Evolutionary conservation across 2,797 vertebrate species (phyloP).

Genomic region (Squalus acanthias): DNA sequence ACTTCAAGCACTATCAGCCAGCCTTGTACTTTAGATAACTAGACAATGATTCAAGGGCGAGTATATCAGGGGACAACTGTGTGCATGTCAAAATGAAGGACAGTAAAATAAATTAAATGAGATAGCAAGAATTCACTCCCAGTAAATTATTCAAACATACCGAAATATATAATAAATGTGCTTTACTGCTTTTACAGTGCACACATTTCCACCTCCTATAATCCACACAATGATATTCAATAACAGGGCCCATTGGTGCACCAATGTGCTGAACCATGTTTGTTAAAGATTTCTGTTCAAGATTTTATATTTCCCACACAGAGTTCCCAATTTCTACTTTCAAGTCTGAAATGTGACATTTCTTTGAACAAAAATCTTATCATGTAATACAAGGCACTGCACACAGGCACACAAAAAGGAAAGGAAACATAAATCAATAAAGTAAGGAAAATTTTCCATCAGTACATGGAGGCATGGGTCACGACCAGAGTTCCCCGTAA

Average conservation of each 20-base stretch:
- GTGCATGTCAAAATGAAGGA: neutral
- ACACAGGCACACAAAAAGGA: no score
- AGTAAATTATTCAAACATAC: neutral
- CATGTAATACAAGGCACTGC: no score
- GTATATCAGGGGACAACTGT: neutral
- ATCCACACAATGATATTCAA: neutral
- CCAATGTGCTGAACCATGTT: neutral
- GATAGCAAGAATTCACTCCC: neutral
- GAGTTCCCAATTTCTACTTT: no score
- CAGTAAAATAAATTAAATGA: slow-evolving; percentile 10
- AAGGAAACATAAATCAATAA: no score
- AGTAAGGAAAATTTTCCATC: no score
- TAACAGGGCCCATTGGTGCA: no score
- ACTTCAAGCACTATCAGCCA: neutral
- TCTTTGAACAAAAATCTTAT: no score
- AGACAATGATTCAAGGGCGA: neutral
- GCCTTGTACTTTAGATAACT: neutral
- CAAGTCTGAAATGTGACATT: no score
- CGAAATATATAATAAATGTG: neutral
- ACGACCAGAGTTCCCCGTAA: no score
- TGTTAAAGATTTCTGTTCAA: neutral
- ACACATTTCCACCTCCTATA: neutral
- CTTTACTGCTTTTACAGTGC: neutral
- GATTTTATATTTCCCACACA: no score
- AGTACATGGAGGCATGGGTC: no score